Percentiles rank a stretch among this genome's conserved stretches.
Conservation (phyloP, 2,888 invertebrate genomes). For the Caenorhabditis angaria region DNA sequence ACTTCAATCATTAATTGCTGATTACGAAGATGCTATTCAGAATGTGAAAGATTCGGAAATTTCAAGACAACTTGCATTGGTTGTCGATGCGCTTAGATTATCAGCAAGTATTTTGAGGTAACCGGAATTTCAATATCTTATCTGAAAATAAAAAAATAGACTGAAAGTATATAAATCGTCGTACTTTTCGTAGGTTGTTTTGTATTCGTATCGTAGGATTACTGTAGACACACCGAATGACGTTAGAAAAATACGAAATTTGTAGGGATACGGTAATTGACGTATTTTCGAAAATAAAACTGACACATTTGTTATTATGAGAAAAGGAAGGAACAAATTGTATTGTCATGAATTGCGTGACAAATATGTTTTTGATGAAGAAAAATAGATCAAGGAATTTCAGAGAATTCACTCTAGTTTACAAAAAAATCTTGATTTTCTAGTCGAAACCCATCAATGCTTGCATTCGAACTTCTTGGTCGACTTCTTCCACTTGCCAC, state of each 20-base stretch:
- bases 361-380: not conserved
- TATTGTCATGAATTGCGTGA: no score
- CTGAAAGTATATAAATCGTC: no score
- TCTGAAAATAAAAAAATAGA: no score
- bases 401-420: not conserved
- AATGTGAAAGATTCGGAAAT: conserved; percentile 75
- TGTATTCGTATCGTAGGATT: no score
- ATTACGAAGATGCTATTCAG: conserved; percentile 87
- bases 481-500: conserved; percentile 90
- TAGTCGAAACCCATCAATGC: conserved; percentile 85
- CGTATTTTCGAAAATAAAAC: not conserved
- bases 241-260: no score
- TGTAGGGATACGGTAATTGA: no score
- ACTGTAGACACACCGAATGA: no score
- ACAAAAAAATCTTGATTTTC: not conserved
- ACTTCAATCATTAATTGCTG: conserved; percentile 89
- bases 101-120: conserved; percentile 81
- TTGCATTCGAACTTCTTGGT: conserved; percentile 91
- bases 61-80: conserved; percentile 85
- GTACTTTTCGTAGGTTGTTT: no score
- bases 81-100: conserved; percentile 89
- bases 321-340: no score
- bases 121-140: no score
- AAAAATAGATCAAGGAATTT: not conserved
- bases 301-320: not conserved